These are phyloP conservation scores for Myocastor coypus DNA, from an alignment of 2,113 vertebrate species.

Conservation along the genomic window DNA sequence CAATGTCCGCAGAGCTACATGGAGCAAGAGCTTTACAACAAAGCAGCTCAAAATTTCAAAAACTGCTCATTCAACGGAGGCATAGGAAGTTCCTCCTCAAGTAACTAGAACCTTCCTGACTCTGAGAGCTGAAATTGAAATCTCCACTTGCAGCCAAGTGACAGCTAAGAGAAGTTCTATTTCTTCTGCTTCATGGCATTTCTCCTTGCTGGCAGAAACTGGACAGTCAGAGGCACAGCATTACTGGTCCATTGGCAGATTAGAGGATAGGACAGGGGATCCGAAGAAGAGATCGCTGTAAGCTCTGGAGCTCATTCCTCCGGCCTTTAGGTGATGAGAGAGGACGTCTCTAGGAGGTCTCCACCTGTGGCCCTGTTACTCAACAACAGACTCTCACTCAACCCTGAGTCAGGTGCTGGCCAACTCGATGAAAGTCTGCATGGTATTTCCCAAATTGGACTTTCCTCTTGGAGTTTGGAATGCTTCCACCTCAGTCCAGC, in stretches of 20 bases:
- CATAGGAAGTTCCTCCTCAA: neutral
- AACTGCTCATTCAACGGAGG: neutral
- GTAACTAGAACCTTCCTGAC: constrained; percentile 20
- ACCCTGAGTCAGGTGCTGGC: neutral
- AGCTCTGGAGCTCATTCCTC: neutral
- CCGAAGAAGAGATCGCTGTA: neutral
- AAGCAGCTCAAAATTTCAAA: neutral
- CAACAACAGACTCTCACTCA: neutral
- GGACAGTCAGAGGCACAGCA: neutral
- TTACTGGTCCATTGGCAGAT: neutral
- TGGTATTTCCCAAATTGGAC: neutral
- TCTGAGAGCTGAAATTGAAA: constrained; percentile 44
- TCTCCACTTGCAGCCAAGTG: neutral
- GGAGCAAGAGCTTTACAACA: neutral
- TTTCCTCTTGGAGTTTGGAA: constrained; percentile 2
- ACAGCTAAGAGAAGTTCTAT: neutral
- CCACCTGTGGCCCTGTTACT: neutral
- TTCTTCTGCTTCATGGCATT: neutral
- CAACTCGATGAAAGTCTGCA: neutral
- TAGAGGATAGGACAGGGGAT: fast-evolving
- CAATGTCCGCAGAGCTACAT: neutral
- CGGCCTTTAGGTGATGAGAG: neutral
- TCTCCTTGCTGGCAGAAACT: neutral
- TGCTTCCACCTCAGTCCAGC: neutral
- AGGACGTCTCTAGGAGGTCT: neutral